Evolutionary conservation across 2,113 vertebrate genomes (phyloP).

Genomic region (Dinomys branickii): DNA sequence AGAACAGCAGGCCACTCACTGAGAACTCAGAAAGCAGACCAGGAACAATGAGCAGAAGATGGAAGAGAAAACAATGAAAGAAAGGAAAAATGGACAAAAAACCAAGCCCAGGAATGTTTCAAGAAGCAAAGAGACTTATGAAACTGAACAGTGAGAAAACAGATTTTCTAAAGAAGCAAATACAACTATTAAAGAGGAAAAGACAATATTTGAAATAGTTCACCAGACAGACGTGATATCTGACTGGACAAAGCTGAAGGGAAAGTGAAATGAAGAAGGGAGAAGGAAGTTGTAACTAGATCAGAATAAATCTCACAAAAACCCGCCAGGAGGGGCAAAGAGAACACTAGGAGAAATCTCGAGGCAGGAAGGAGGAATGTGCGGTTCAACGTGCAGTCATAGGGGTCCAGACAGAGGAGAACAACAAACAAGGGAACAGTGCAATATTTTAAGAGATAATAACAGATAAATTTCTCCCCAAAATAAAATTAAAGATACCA

Average conservation of each 20-base stretch:
- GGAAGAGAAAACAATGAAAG: too few relatives aligned
- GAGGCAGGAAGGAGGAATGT: fast-evolving
- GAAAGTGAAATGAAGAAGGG: background rate
- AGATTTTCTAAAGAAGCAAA: too few relatives aligned
- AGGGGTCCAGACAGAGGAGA: background rate
- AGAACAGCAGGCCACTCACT: fast-evolving
- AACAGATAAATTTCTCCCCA: background rate
- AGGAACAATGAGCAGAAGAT: fast-evolving
- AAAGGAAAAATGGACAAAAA: fast-evolving
- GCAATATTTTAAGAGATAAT: background rate
- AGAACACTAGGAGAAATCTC: fast-evolving
- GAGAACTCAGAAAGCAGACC: fast-evolving
- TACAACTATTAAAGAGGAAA: background rate
- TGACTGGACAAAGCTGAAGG: background rate
- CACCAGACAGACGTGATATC: background rate
- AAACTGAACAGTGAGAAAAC: fast-evolving
- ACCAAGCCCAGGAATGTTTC: background rate
- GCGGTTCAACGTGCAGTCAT: fast-evolving
- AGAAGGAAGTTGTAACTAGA: background rate
- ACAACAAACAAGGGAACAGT: background rate
- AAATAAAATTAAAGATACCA: background rate
- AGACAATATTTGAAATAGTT: too few relatives aligned
- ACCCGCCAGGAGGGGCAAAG: background rate
- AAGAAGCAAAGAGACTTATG: fast-evolving
- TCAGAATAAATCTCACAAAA: background rate